phyloP scores from a whole-genome alignment of 2,888 invertebrate species.

The Parnassius apollo region DNA sequence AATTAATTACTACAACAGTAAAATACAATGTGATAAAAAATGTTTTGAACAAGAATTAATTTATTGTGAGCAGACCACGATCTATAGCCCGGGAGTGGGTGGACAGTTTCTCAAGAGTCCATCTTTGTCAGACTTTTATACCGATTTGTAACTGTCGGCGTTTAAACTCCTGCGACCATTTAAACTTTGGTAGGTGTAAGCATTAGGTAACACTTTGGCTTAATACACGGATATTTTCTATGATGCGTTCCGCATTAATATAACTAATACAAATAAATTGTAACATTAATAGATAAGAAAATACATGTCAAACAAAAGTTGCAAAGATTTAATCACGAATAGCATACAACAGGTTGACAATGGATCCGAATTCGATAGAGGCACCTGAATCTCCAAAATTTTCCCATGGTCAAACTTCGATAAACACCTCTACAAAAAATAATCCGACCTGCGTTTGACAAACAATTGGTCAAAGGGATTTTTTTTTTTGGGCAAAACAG shows the following conservation, averaged over 20 bases:
- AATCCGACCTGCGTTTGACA: constrained; percentile 65
- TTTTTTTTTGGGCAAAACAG: constrained; percentile 72
- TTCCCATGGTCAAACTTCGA: constrained; percentile 79
- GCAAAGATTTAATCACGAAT: constrained; percentile 60
- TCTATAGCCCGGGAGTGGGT: constrained; percentile 78
- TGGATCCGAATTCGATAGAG: constrained; percentile 58
- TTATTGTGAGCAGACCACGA: constrained; percentile 72
- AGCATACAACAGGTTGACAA: constrained; percentile 69
- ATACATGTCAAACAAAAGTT: constrained; percentile 45
- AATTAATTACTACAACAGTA: constrained; percentile 67
- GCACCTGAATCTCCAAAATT: constrained; percentile 76
- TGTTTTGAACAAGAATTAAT: constrained; percentile 79
- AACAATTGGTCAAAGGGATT: constrained; percentile 75
- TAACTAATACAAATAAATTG: neutral
- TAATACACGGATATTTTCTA: constrained; percentile 12
- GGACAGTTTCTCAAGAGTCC: constrained; percentile 79
- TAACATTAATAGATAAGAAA: neutral
- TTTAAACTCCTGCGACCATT: constrained; percentile 71
- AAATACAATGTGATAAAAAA: constrained; percentile 74
- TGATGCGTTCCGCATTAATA: neutral
- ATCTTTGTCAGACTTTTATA: constrained; percentile 80
- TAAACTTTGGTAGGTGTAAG: constrained; percentile 72
- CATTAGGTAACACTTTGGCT: constrained; percentile 30
- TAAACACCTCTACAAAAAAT: constrained; percentile 77
- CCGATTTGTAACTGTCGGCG: constrained; percentile 78